Base-by-base conservation (phyloP, 2,113 vertebrate genomes). In the Amphilophus citrinellus region DNA sequence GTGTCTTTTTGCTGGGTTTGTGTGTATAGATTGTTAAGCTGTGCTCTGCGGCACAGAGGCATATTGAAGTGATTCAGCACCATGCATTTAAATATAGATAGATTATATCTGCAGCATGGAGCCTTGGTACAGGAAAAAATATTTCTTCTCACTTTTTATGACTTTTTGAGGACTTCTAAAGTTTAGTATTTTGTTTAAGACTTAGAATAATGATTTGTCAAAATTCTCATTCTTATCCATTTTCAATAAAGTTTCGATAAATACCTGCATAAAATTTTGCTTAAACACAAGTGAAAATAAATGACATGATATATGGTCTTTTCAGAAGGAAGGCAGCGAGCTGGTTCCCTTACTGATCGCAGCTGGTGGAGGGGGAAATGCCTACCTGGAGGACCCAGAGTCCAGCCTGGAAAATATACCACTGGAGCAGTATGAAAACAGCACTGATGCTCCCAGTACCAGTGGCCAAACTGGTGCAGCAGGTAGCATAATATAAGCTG, bases 321-420 rank as follows among this genome's bases (percentile, higher is more conserved):
- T 32, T 58, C 89, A 97, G 97, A 95, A 95, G 96, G 96, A 96
- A 71, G 92, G 93, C 3, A 95, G 94, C 1, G 92, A 95, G 89
- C 94, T 94, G 77, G 95, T 97, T 91, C 98, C 97, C 47, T 94
- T 97, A 94, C 94, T 97, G 93, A 96, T 97, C 78, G 98, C 97
- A 11, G 98, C 98, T 61, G 97, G 98, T 20, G 98, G 97, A 66
- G 97, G 98, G 91, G 97, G 98, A 59, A 97, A 97, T 63, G 97
- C 97, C 42, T 98, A 97, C 92, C 80, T 97, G 93, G 97, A 97
- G 88, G 92, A 96, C 85, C 96, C 90, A 6, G 96, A 96, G 81
- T 90, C 76, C 73, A 94, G 91, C 47, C 79, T 93, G 88, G 96
- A 97, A 22, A 91, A 93, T 1, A 66, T 84, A 10, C 88, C 92